phyloP scores from a whole-genome alignment of 1,140 invertebrate species.

The Cyrtorhinus lividipennis region DNA sequence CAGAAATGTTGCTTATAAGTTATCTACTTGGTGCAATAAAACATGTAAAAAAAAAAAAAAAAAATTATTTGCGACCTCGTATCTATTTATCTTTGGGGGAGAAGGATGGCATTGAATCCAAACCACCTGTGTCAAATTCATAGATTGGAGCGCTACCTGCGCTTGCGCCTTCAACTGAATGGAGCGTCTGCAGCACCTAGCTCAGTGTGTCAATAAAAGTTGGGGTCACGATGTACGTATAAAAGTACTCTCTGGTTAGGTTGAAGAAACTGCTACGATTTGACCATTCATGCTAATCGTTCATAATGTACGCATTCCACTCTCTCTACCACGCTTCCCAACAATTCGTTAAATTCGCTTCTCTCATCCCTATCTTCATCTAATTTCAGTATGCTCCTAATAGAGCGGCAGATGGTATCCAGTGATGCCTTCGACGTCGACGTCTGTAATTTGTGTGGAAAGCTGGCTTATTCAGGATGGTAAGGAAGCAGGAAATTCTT shows the following conservation, averaged over 20 bases:
- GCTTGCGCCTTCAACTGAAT: too few relatives aligned
- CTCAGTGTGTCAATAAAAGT: not conserved
- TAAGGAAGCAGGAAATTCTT: too few relatives aligned
- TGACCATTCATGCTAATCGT: not conserved
- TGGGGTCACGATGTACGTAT: not conserved
- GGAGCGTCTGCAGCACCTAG: too few relatives aligned
- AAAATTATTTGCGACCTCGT: too few relatives aligned
- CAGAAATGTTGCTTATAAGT: too few relatives aligned
- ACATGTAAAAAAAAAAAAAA: too few relatives aligned
- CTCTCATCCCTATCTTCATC: not conserved
- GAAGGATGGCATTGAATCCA: too few relatives aligned
- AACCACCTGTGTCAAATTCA: too few relatives aligned
- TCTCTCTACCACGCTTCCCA: too few relatives aligned
- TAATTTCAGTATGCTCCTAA: constrained; percentile 70
- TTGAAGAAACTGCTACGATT: not conserved
- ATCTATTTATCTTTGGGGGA: too few relatives aligned
- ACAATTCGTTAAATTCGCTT: not conserved
- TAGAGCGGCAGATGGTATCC: constrained; percentile 95
- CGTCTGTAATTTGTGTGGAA: constrained; percentile 87
- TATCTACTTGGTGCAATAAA: too few relatives aligned
- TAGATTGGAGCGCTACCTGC: too few relatives aligned
- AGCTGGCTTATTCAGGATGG: constrained; percentile 89
- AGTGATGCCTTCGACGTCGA: constrained; percentile 95
- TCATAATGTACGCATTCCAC: not conserved
- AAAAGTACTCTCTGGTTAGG: not conserved